Evolutionary conservation across 2,797 vertebrate species (phyloP).

Genomic region (Lophius americanus): DNA sequence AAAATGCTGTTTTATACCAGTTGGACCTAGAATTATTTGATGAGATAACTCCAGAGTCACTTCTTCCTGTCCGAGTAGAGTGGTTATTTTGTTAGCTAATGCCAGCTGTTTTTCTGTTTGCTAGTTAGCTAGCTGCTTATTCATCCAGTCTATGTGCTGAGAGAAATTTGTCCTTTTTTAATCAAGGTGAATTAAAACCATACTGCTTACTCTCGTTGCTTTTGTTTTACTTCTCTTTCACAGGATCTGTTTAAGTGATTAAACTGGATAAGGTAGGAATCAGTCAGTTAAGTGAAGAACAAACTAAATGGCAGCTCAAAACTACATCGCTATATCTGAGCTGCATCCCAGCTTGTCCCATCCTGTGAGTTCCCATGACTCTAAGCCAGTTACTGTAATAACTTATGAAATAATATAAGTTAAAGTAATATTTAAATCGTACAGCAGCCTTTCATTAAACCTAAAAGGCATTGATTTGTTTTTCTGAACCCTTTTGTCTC

Average conservation of each 20-base stretch:
- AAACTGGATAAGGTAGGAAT: background rate
- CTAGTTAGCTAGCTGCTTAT: background rate
- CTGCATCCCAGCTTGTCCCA: constrained; percentile 89
- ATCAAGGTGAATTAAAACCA: background rate
- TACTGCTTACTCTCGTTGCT: background rate
- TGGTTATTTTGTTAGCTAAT: no score
- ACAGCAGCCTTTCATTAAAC: background rate
- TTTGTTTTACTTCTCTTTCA: background rate
- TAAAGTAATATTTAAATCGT: no score
- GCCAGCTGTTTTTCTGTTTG: background rate
- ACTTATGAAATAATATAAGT: no score
- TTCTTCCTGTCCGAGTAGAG: background rate
- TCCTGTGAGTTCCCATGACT: constrained; percentile 82
- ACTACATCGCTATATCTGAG: constrained; percentile 86
- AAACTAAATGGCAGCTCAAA: constrained; percentile 62
- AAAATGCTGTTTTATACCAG: background rate
- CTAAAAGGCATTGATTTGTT: no score
- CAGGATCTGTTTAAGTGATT: background rate
- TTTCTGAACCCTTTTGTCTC: no score
- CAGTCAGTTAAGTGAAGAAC: background rate
- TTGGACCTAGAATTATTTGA: fast-evolving
- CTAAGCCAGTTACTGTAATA: background rate
- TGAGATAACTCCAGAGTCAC: background rate
- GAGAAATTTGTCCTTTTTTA: background rate
- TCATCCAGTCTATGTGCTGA: background rate